phyloP scores from a whole-genome alignment of 2,113 vertebrate genomes.

The Austrofundulus limnaeus region DNA sequence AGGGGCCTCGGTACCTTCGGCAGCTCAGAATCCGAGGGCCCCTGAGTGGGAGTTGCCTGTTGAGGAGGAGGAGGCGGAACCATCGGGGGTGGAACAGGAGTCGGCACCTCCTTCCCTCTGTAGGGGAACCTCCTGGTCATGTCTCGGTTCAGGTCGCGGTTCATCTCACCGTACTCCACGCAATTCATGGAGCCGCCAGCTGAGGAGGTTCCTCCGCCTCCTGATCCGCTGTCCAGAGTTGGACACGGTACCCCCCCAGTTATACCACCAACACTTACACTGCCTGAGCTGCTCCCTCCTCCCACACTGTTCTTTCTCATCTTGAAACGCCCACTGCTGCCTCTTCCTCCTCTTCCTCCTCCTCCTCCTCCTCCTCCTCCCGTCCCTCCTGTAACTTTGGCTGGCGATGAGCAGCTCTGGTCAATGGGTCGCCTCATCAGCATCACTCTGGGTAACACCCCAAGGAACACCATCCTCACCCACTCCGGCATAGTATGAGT shows the following conservation, averaged over 20 bases:
- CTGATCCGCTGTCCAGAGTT: constrained; percentile 49
- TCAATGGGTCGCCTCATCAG: constrained; percentile 87
- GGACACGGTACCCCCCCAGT: constrained; percentile 53
- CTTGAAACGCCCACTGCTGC: constrained; percentile 41
- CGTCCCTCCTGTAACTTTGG: constrained; percentile 38
- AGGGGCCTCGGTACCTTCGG: constrained; percentile 60
- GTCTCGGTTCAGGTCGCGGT: constrained; percentile 59
- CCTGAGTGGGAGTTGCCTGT: constrained; percentile 46
- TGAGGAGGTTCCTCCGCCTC: constrained; percentile 49
- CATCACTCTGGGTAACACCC: constrained; percentile 83
- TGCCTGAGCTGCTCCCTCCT: constrained; percentile 58
- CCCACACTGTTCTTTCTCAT: constrained; percentile 62
- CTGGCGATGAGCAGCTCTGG: constrained; percentile 67
- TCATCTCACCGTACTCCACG: constrained; percentile 73
- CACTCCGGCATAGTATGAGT: constrained; percentile 90
- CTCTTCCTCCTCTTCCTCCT: too few relatives aligned
- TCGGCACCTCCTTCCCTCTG: constrained; percentile 75
- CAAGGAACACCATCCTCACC: constrained; percentile 86
- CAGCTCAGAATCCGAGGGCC: constrained; percentile 59
- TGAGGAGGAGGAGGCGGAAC: constrained; percentile 44
- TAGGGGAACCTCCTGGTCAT: constrained; percentile 68
- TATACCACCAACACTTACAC: constrained; percentile 66
- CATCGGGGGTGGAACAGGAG: constrained; percentile 68
- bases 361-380: constrained; percentile 39
- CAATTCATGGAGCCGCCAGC: constrained; percentile 70